These are phyloP conservation scores for Furnarius figulus DNA, from an alignment of 2,113 vertebrate genomes.

Conservation along the genomic window DNA sequence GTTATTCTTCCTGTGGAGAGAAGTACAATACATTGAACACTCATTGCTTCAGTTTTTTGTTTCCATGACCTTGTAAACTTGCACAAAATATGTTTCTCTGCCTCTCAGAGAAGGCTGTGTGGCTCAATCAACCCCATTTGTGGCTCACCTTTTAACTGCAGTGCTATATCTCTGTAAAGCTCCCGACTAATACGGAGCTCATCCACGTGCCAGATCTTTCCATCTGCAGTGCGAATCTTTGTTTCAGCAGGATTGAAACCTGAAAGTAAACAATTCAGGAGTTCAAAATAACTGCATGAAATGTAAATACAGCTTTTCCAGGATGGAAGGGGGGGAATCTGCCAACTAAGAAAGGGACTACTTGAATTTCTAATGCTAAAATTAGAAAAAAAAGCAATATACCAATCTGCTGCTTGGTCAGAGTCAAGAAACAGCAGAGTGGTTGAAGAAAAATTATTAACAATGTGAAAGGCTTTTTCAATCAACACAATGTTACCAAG, in stretches of 20 bases:
- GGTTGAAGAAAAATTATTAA: background rate
- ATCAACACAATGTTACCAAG: background rate
- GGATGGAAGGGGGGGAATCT: background rate
- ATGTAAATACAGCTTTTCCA: background rate
- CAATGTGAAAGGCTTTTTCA: background rate
- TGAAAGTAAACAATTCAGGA: conserved; percentile 40
- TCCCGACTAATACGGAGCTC: conserved; percentile 84
- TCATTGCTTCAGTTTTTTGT: background rate
- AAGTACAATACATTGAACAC: background rate
- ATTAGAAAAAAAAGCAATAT: background rate
- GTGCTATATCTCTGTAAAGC: conserved; percentile 80
- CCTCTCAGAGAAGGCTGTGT: background rate
- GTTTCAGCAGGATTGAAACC: conserved; percentile 91
- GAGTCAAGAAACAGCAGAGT: background rate
- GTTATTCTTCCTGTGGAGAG: background rate
- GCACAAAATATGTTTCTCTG: background rate
- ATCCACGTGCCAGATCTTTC: conserved; percentile 84
- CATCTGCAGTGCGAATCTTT: conserved; percentile 84
- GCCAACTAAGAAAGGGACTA: background rate
- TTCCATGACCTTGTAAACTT: background rate
- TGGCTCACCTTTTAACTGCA: conserved; percentile 81
- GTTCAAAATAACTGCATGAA: background rate
- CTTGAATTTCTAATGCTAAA: background rate
- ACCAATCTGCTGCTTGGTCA: background rate
- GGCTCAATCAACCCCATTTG: background rate